These are phyloP conservation scores for Neodontobutis hainanensis DNA, from an alignment of 2,113 vertebrate species.

Conservation along the genomic window DNA sequence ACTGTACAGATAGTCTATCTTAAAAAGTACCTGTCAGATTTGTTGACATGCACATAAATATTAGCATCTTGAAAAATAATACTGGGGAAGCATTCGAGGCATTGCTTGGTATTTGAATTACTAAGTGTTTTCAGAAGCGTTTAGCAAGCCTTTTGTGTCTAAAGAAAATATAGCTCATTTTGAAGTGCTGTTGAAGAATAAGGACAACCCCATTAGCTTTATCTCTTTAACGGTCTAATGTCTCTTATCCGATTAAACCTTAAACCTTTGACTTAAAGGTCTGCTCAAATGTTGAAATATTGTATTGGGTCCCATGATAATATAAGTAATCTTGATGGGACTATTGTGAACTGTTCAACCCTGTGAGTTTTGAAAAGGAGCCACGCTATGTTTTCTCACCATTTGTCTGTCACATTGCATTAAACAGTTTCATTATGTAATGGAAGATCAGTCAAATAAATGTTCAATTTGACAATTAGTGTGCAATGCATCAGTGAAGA, in stretches of 20 bases:
- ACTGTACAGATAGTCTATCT: constrained; percentile 1
- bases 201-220: too few species aligned
- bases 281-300: constrained; percentile 35
- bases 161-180: too few species aligned
- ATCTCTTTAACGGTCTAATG: too few species aligned
- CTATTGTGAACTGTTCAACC: constrained; percentile 35
- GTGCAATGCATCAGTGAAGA: constrained; percentile 22
- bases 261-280: constrained; percentile 41
- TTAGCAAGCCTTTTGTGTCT: too few species aligned
- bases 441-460: constrained; percentile 52
- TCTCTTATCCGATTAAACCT: constrained; percentile 25
- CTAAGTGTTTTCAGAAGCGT: too few species aligned
- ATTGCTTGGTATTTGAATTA: neutral
- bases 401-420: constrained; percentile 67
- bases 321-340: constrained; percentile 23
- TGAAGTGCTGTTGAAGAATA: too few species aligned
- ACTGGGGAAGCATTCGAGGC: neutral
- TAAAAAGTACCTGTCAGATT: constrained; percentile 1
- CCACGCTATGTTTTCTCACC: constrained; percentile 58
- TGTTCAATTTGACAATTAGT: constrained; percentile 30
- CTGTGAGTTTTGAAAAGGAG: constrained; percentile 45
- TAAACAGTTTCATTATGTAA: constrained; percentile 60
- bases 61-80: neutral
- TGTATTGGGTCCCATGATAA: constrained; percentile 28
- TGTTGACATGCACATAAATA: constrained; percentile 8